These are phyloP conservation scores for Drosophila nasuta DNA, from an alignment of 1,140 invertebrate genomes.

Conservation along the genomic window DNA sequence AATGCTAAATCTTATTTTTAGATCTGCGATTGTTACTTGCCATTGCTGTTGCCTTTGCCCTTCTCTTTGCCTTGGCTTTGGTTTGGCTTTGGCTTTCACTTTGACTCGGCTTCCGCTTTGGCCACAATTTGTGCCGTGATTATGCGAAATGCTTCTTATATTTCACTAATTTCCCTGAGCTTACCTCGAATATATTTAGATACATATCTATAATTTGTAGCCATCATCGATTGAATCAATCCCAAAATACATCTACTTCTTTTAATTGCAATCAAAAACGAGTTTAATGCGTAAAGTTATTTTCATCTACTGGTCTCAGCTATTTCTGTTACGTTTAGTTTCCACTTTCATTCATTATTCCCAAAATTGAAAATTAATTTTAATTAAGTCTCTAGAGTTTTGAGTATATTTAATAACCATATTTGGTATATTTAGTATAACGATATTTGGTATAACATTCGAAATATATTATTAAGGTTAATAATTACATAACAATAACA, in stretches of 20 bases:
- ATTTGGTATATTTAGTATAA: too few species aligned
- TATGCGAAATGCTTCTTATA: constrained; percentile 61
- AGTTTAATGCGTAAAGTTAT: neutral
- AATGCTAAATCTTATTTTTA: constrained; percentile 67
- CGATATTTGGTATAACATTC: too few species aligned
- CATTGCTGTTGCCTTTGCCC: neutral
- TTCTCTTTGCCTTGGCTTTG: constrained; percentile 2
- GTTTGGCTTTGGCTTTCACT: neutral
- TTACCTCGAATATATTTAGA: constrained; percentile 23
- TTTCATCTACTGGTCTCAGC: neutral
- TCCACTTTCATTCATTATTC: too few species aligned
- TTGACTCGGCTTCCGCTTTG: constrained; percentile 11
- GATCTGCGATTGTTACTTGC: constrained; percentile 35
- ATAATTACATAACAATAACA: too few species aligned
- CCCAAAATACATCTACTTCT: neutral
- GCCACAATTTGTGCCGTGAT: constrained; percentile 58
- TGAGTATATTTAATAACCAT: too few species aligned
- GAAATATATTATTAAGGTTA: too few species aligned
- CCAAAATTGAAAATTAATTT: too few species aligned
- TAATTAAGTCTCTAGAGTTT: too few species aligned
- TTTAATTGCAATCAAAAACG: neutral
- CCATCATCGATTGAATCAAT: constrained; percentile 14
- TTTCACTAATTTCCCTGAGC: constrained; percentile 27
- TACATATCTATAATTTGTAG: constrained; percentile 26
- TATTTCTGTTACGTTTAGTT: too few species aligned